Percentiles rank a stretch among this genome's conserved stretches.
phyloP scores from a whole-genome alignment of 1,140 invertebrate species.

The Eubasilissa regina region DNA sequence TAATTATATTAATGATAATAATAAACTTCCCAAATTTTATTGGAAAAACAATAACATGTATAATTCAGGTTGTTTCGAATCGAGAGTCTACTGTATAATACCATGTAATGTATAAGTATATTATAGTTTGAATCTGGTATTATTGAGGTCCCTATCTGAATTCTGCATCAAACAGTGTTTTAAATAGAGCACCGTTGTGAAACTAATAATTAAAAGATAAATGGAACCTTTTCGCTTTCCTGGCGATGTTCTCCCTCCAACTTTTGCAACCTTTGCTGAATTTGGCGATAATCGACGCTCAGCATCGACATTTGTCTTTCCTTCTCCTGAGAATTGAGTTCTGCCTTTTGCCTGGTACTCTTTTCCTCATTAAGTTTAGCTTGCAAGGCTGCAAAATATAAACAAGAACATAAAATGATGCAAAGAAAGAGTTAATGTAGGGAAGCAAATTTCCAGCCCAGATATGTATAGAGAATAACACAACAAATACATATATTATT shows the following conservation, averaged over 20 bases:
- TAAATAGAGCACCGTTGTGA: too few relatives aligned
- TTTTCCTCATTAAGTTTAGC: constrained; percentile 93
- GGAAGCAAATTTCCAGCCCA: not conserved
- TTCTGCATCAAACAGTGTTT: too few relatives aligned
- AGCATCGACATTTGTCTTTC: constrained; percentile 96
- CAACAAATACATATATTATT: not conserved
- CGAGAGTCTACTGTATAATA: too few relatives aligned
- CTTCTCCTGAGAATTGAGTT: constrained; percentile 89
- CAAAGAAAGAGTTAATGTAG: not conserved
- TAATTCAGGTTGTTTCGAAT: too few relatives aligned
- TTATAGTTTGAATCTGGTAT: too few relatives aligned
- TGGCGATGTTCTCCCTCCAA: constrained; percentile 91
- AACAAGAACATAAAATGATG: constrained; percentile 50
- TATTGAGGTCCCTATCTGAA: too few relatives aligned
- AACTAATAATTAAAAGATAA: not conserved
- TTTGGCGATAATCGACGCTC: constrained; percentile 92
- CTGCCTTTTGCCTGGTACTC: constrained; percentile 84
- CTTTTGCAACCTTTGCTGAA: constrained; percentile 91
- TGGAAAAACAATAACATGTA: too few relatives aligned
- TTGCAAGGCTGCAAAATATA: constrained; percentile 81
- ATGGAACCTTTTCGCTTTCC: constrained; percentile 85
- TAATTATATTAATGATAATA: too few relatives aligned
- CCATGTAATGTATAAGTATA: too few relatives aligned
- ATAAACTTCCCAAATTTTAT: too few relatives aligned
- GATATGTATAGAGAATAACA: not conserved